Evolutionary conservation across 2,113 vertebrate species (phyloP), one percentile per base, ranked within the genome.

Genomic region (Zingel zingel): DNA sequence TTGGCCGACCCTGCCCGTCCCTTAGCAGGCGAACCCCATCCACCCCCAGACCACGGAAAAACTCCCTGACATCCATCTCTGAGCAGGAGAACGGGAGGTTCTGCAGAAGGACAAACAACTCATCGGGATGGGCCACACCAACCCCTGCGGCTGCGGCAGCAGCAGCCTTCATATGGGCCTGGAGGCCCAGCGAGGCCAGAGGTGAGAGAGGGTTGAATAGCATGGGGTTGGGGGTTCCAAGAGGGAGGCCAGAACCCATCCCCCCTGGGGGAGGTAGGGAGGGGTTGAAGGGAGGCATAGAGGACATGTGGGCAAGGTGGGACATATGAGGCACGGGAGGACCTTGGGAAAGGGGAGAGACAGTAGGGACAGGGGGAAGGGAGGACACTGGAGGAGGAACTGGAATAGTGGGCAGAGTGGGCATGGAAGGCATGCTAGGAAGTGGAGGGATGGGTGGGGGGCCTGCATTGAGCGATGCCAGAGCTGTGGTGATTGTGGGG

Each of bases 391-490:
- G 97, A 86, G 98, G 97, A 77, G 97, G 97, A 89, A 97, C 96
- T 74, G 98, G 96, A 88, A 99, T 97, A 1, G 96, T 96, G 70
- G 98, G 97, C 89, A 98, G 95, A 10, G 97, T 96, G 86, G 97
- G 96, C 96, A 99, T 93, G 84, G 97, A 97, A 39, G 97, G 96
- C 94, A 99, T 96, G 82, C 96, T 94, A 87, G 98, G 97, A 74
- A 98, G 96, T 48, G 97, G 96, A 85, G 97, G 96, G 68, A 98
- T 98, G 58, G 98, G 98, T 79, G 98, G 98, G 79, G 97, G 98
- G 81, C 98, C 97, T 66, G 97, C 96, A 89, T 94, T 91, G 21
- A 98, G 95, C 9, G 97, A 96, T 59, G 89, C 80, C 25, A 94
- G 76, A n/a, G 92, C 85, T 45, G 93, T 86, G 45, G 97, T 96